Percentiles rank a stretch among this genome's conserved stretches.
phyloP scores from a whole-genome alignment of 2,797 vertebrate species.

The Oreochromis mossambicus region DNA sequence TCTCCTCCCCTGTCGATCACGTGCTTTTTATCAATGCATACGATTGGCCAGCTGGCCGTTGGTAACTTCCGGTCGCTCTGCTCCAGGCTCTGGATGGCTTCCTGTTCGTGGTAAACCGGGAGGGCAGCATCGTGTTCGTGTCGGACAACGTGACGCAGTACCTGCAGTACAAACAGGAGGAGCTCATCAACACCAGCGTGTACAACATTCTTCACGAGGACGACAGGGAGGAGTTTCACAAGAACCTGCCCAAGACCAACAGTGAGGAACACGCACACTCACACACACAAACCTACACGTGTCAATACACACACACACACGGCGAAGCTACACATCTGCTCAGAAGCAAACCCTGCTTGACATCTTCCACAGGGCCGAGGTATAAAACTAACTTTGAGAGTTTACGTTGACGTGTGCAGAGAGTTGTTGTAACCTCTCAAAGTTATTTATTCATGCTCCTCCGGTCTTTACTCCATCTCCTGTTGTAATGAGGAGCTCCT shows the following conservation, averaged over 20 bases:
- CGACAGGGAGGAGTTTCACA: constrained; percentile 93
- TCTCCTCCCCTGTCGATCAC: background rate
- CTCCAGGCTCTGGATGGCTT: constrained; percentile 92
- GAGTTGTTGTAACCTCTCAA: too few relatives aligned
- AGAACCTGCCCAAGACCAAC: constrained; percentile 92
- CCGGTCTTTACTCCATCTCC: constrained; percentile 23
- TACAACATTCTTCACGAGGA: constrained; percentile 95
- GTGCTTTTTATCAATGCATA: background rate
- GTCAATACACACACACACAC: background rate
- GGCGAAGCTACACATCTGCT: constrained; percentile 1
- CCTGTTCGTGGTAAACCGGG: constrained; percentile 96
- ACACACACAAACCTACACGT: background rate
- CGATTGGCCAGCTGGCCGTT: background rate
- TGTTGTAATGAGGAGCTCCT: constrained; percentile 60
- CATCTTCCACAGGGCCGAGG: constrained; percentile 17
- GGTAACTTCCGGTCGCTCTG: constrained; percentile 2
- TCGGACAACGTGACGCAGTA: constrained; percentile 98
- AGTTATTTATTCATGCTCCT: constrained; percentile 55
- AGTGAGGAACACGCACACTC: constrained; percentile 71
- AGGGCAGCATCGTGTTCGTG: constrained; percentile 95
- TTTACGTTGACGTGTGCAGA: too few relatives aligned
- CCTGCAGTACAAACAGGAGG: constrained; percentile 96
- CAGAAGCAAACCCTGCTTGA: constrained; percentile 6
- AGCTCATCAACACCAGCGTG: constrained; percentile 93
- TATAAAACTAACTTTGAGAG: constrained; percentile 39